Evolutionary conservation across 2,113 vertebrate genomes (phyloP), one percentile per base, ranked within the genome.

Genomic region (Gambusia holbrooki): DNA sequence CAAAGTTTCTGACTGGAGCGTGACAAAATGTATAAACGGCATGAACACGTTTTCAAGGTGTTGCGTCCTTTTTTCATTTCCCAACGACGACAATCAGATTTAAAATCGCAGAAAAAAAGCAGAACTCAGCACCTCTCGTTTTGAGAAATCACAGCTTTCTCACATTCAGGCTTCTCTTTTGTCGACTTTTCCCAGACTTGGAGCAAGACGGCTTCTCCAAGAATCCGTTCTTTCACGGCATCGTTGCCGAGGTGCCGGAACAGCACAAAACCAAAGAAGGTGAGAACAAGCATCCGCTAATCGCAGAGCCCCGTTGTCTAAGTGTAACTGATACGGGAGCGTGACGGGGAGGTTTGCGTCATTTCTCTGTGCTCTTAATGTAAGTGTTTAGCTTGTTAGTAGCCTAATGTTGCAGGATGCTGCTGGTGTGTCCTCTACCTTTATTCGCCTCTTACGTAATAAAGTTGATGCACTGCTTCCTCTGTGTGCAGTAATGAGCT

Each of bases 201-300:
- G 89, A 93, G 58, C 87, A 92, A 69, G 95, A 96, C 1, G 95
- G 95, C 1, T 96, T 95, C 70, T 92, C 91, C 65, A 90, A 93
- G 73, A 92, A 91, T 48, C 93, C 94, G 0, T 95, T 94, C 73
- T 95, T 94, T 75, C 93, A 93, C 5, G 93, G 90, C 29, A 85
- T 96, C 67, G 75, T 95, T 1, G 94, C 93, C 1, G 95, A 95
- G 81, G 89, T 94, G 37, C 90, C 94, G 1, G 92, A 94, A 0
- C 85, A 93, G 54, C 86, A 90, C 67, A 88, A 32, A 71, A 89
- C 84, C 74, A 91, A 87, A 88, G 92, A 92, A 0, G 93, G 95
- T 94, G 33, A 67, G 64, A 28, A 12, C 22, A 30, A 75, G 37
- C 4, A 10, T 32, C 35, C 30, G 4, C 27, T 15, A 27, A n/a